These are phyloP conservation scores for Aramus guarauna DNA, from an alignment of 2,113 vertebrate species.

Conservation along the genomic window DNA sequence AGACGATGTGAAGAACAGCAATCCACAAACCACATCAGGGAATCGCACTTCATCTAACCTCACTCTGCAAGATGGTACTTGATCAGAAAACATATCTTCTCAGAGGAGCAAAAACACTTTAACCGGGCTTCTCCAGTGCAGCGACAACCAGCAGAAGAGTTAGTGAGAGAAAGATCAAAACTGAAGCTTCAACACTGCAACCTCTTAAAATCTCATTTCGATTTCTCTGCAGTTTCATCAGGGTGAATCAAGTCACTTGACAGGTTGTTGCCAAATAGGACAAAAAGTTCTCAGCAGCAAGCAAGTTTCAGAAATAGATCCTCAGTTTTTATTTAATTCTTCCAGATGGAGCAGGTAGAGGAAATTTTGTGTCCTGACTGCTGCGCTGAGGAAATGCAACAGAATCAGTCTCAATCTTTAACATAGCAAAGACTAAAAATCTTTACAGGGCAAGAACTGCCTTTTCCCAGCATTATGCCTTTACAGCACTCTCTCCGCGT, in stretches of 20 bases:
- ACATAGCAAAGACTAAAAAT: background rate
- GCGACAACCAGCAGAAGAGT: fast-evolving
- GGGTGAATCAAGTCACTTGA: background rate
- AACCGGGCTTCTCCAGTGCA: fast-evolving
- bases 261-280: background rate
- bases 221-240: background rate
- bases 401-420: background rate
- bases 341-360: background rate
- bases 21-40: background rate
- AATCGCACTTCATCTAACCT: background rate
- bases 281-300: background rate
- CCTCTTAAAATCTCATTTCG: background rate
- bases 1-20: background rate
- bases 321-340: background rate
- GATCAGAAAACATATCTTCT: background rate
- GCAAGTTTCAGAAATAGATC: background rate
- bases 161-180: background rate
- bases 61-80: no score
- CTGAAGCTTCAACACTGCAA: background rate
- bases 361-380: background rate
- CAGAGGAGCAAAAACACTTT: background rate
- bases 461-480: background rate
- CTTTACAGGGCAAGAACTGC: background rate
- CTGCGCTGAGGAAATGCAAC: background rate
- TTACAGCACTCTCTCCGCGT: background rate